Conservation (phyloP, 2,888 invertebrate genomes). For the Doris montereyensis region DNA sequence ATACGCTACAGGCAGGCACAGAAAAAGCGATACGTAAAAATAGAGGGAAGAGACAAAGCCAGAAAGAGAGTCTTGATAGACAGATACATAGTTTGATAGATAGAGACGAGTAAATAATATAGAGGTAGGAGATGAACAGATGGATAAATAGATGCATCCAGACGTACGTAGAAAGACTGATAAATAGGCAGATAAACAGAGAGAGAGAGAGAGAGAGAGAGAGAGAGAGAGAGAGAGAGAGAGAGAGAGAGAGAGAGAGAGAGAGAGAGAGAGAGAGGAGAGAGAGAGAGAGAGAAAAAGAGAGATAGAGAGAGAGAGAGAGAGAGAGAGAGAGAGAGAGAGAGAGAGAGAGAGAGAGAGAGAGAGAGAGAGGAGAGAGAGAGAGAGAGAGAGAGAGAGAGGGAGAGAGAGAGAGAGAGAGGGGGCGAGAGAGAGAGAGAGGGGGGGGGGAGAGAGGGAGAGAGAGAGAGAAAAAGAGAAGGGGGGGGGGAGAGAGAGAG, state of each 20-base stretch:
- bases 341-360: conserved; percentile 3
- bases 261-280: conserved; percentile 34
- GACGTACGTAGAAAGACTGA: too few relatives aligned
- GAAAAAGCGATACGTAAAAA: too few relatives aligned
- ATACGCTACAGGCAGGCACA: too few relatives aligned
- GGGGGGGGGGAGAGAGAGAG: conserved; percentile 15
- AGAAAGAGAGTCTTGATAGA: too few relatives aligned
- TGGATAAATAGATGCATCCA: too few relatives aligned
- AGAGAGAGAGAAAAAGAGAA: conserved; percentile 1
- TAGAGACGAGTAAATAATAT: too few relatives aligned
- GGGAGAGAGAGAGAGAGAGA: neutral
- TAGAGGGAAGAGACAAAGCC: too few relatives aligned
- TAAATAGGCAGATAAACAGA: neutral
- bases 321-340: conserved; percentile 3
- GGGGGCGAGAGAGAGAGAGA: neutral
- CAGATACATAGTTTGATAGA: neutral
- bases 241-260: conserved; percentile 41
- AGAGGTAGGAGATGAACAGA: too few relatives aligned
- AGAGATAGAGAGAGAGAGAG: conserved; percentile 10
- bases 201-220: conserved; percentile 17
- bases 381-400: neutral
- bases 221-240: conserved; percentile 10
- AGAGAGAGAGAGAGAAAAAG: neutral
- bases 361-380: neutral
- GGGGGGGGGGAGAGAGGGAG: neutral